These are phyloP conservation scores for Sebastes itinus DNA, from an alignment of 2,797 vertebrate genomes.

Conservation along the genomic window DNA sequence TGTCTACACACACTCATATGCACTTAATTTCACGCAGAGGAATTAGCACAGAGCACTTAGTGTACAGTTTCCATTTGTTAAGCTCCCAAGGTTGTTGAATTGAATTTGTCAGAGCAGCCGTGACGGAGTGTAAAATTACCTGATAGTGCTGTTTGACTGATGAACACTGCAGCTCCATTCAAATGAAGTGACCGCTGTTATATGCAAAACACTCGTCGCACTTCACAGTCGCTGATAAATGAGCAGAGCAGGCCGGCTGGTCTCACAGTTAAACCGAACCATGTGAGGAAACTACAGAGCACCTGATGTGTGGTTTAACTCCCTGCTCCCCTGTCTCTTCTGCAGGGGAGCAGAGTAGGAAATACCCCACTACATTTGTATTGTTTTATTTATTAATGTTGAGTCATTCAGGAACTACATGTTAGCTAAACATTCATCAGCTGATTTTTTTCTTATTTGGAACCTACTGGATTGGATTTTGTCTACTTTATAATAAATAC, in stretches of 20 bases:
- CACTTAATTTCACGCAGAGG: background rate
- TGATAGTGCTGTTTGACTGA: background rate
- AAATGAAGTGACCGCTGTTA: background rate
- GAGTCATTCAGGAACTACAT: background rate
- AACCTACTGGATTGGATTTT: background rate
- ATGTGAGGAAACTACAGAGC: background rate
- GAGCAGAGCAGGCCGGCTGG: background rate
- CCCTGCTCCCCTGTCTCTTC: background rate
- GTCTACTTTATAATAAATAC: background rate
- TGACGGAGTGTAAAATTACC: background rate
- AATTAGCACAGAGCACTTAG: background rate
- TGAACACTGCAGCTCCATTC: constrained; percentile 14
- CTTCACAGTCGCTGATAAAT: background rate
- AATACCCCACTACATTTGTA: background rate
- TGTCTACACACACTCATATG: background rate
- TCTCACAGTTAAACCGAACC: background rate
- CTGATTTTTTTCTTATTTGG: background rate
- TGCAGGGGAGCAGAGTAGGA: background rate
- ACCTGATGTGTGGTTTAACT: background rate
- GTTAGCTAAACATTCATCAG: background rate
- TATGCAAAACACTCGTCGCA: constrained; percentile 14
- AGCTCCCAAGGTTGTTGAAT: background rate
- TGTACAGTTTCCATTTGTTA: constrained; percentile 14
- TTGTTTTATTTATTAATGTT: background rate
- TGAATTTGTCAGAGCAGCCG: background rate